These are phyloP conservation scores for Agrotis segetum DNA, from an alignment of 2,888 invertebrate species.

Conservation along the genomic window DNA sequence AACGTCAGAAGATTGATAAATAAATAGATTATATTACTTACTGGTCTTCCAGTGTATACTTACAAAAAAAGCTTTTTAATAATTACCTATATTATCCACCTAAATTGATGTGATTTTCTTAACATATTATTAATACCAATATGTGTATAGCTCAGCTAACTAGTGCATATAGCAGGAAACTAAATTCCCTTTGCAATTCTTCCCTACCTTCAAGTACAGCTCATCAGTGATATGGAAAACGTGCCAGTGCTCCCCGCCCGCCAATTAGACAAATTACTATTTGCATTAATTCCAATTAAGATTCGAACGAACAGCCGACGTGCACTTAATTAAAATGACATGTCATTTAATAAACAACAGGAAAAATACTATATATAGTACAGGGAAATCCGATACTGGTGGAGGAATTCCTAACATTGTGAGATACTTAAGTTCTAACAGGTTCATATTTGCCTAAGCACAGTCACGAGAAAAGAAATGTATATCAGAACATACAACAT, in stretches of 20 bases:
- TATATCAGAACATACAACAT: too few relatives aligned
- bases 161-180: not conserved
- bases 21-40: too few relatives aligned
- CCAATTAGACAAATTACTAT: constrained; percentile 50
- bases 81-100: too few relatives aligned
- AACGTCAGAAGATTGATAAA: too few relatives aligned
- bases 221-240: constrained; percentile 31
- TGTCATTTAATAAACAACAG: constrained; percentile 64
- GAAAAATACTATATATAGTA: constrained; percentile 65
- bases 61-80: too few relatives aligned
- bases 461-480: not conserved
- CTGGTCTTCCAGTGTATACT: too few relatives aligned
- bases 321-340: constrained; percentile 56
- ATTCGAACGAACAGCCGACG: constrained; percentile 42
- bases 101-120: too few relatives aligned
- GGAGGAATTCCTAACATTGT: constrained; percentile 47
- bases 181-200: not conserved
- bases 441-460: constrained; percentile 43
- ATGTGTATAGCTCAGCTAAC: too few relatives aligned
- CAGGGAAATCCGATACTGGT: constrained; percentile 58
- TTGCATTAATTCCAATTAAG: constrained; percentile 54
- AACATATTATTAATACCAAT: too few relatives aligned
- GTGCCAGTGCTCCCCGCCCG: constrained; percentile 21
- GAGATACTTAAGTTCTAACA: constrained; percentile 7
- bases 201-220: not conserved